Percentiles rank a stretch among this genome's conserved stretches.
Conservation (phyloP, 2,888 invertebrate species). For the Strigamia transsilvanica region DNA sequence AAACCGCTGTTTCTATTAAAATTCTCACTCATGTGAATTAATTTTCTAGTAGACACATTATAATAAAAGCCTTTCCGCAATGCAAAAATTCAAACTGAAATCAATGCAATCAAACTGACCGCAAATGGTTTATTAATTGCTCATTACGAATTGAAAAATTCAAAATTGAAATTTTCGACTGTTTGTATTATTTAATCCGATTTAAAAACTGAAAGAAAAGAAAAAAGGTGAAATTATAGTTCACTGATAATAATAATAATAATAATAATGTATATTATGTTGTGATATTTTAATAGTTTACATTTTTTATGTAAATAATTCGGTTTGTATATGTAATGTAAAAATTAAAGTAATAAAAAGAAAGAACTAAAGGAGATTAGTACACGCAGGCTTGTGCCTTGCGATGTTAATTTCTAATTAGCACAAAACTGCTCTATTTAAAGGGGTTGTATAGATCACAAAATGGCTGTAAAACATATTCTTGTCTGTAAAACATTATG, state of each 20-base stretch:
- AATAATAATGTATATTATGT: no score
- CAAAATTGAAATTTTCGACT: constrained; percentile 6
- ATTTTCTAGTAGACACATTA: neutral
- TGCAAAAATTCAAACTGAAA: constrained; percentile 38
- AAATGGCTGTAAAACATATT: constrained; percentile 35
- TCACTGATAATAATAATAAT: no score
- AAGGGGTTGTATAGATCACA: constrained; percentile 3
- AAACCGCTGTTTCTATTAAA: neutral
- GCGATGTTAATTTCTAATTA: constrained; percentile 14
- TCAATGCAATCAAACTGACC: constrained; percentile 32
- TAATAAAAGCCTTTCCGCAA: constrained; percentile 34
- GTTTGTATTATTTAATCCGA: neutral
- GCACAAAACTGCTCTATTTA: constrained; percentile 10
- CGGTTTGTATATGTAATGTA: neutral
- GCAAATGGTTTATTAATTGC: neutral
- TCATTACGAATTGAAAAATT: neutral
- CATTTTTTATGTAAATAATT: neutral
- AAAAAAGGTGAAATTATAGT: neutral
- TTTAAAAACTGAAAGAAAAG: neutral
- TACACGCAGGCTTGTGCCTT: constrained; percentile 14
- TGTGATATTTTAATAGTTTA: constrained; percentile 4
- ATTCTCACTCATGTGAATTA: neutral
- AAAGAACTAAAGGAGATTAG: neutral
- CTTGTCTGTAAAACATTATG: constrained; percentile 28
- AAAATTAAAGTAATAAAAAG: neutral